Evolutionary conservation across 1,140 invertebrate genomes (phyloP).

Genomic region (Samia ricini): DNA sequence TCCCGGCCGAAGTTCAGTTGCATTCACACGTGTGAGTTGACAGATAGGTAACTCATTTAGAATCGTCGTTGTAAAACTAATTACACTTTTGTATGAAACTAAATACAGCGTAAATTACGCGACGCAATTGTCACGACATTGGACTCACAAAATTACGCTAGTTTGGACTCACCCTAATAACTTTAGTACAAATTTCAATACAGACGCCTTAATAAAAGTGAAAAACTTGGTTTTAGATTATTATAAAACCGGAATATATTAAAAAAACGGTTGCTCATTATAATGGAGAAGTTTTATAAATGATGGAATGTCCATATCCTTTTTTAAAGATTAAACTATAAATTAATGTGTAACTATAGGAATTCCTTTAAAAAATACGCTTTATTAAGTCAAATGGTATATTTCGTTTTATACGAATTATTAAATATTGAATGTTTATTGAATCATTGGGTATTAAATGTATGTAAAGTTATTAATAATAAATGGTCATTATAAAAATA

Average conservation of each 20-base stretch:
- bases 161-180: too few relatives aligned
- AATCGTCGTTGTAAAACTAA: too few relatives aligned
- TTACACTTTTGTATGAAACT: too few relatives aligned
- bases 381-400: constrained; percentile 33
- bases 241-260: background rate
- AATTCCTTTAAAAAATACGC: constrained; percentile 35
- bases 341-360: constrained; percentile 11
- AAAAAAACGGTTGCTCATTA: background rate
- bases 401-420: constrained; percentile 35
- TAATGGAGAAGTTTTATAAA: background rate
- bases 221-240: background rate
- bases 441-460: too few relatives aligned
- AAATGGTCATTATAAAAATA: background rate
- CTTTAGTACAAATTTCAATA: background rate
- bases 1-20: too few relatives aligned
- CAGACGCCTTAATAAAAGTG: too few relatives aligned
- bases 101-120: too few relatives aligned
- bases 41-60: too few relatives aligned
- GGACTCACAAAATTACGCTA: too few relatives aligned
- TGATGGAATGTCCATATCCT: constrained; percentile 34
- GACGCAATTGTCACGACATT: too few relatives aligned
- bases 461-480: background rate
- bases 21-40: too few relatives aligned
- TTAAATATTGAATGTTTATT: background rate
- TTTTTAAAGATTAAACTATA: constrained; percentile 14